Percentiles rank a stretch among this genome's conserved stretches.
phyloP scores from a whole-genome alignment of 2,797 vertebrate species.

The Phaenicophaeus curvirostris region DNA sequence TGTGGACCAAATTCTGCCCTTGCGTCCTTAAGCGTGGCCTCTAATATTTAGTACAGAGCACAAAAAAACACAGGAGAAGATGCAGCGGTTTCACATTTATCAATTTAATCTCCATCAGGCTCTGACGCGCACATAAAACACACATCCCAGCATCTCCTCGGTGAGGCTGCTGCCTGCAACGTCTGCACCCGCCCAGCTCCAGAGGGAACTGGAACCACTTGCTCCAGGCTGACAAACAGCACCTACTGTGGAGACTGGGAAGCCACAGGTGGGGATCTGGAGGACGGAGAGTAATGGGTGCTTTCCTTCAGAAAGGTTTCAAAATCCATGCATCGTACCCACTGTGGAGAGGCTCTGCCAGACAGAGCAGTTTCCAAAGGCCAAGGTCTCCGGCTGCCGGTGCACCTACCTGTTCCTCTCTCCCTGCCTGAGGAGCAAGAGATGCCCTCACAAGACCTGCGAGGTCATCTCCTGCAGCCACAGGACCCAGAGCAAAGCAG shows the following conservation, averaged over 20 bases:
- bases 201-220: neutral
- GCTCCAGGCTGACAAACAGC: neutral
- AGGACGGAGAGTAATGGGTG: neutral
- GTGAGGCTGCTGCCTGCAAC: neutral
- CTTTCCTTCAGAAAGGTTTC: neutral
- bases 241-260: accelerated
- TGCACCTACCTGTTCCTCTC: accelerated
- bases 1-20: neutral
- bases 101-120: neutral
- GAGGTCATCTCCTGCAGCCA: neutral
- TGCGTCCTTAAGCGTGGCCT: neutral
- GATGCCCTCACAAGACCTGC: neutral
- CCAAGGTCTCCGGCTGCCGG: neutral
- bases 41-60: neutral
- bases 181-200: neutral
- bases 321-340: accelerated
- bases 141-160: neutral
- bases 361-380: neutral
- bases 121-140: neutral
- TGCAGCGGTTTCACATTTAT: neutral
- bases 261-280: neutral
- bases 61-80: neutral
- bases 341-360: neutral
- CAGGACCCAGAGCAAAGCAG: neutral
- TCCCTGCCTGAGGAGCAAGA: neutral